Base-by-base conservation (phyloP, 2,797 vertebrate genomes). In the Aulostomus chinensis region DNA sequence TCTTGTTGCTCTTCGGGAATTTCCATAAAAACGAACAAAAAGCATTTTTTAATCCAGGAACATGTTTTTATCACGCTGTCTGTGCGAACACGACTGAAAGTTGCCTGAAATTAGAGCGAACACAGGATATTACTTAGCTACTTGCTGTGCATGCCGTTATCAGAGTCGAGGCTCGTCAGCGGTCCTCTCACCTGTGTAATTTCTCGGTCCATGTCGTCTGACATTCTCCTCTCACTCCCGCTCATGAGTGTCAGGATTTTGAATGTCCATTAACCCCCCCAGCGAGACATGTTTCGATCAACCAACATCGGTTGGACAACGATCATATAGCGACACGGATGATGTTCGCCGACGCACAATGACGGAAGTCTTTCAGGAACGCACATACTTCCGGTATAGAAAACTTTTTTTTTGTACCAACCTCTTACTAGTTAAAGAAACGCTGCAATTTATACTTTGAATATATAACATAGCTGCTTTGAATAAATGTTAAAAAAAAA, bases 151-250 rank as follows among this genome's bases (percentile, higher is more conserved):
- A 9, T 30, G 15, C 9, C 24, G 15, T 10, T 37, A 14, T 12
- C 8, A 22, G 15, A 22, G 1, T 2, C 0, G 12, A 0, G 2
- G 7, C 10, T 14, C 7, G 10, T 9, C 1, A 10, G 22, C 22
- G 9, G 18, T n/a, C 2, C 3, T 39, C 80, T 40, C 16, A 91
- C 90, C 84, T 80, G 75, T 18, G 68, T 37, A 21, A 84, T 68
- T 9, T 75, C 78, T 62, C 74, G 47, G 48, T 89, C 80, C 85
- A 88, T 87, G 40, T 49, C 72, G 15, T 65, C 54, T 12, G 34
- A 29, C 10, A 51, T 14, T 15, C 49, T 50, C 9, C 30, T 57
- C 32, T 42, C 9, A 59, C 29, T n/a, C 20, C 45, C 41, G 34
- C 52, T 82, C 74, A 70, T 74, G 24, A 4, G 51, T 25, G 8